These are phyloP conservation scores for Conomelus anceps DNA, from an alignment of 2,888 invertebrate species.

Conservation along the genomic window DNA sequence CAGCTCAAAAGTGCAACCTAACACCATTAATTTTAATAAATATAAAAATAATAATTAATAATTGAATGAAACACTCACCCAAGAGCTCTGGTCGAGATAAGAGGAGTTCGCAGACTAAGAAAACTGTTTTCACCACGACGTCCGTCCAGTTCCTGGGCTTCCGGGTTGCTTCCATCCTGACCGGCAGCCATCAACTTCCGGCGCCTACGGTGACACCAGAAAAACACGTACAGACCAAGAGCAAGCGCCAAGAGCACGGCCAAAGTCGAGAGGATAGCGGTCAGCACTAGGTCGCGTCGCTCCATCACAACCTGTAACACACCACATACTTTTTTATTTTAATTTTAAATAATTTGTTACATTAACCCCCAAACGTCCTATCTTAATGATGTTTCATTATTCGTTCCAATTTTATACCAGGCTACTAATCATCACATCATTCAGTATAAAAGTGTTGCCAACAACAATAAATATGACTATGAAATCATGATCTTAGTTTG, in stretches of 20 bases:
- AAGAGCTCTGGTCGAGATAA: constrained; percentile 65
- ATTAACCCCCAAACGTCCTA: too few relatives aligned
- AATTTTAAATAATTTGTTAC: too few relatives aligned
- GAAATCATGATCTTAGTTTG: too few relatives aligned
- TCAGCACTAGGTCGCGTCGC: constrained; percentile 58
- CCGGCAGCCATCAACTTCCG: constrained; percentile 53
- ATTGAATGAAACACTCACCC: constrained; percentile 58
- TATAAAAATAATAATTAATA: not conserved
- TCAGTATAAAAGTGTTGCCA: too few relatives aligned
- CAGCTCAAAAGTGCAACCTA: not conserved
- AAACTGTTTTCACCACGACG: constrained; percentile 41
- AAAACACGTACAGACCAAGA: constrained; percentile 51
- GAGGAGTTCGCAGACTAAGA: constrained; percentile 61
- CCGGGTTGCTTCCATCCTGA: constrained; percentile 49
- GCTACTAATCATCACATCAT: too few relatives aligned
- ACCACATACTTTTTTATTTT: too few relatives aligned
- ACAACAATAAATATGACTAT: too few relatives aligned
- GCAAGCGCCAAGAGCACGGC: constrained; percentile 53
- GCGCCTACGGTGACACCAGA: constrained; percentile 47
- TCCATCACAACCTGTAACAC: constrained; percentile 51
- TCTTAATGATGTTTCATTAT: too few relatives aligned
- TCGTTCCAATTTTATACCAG: too few relatives aligned
- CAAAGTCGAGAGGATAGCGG: constrained; percentile 56
- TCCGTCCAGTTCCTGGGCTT: too few relatives aligned
- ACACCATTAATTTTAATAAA: not conserved